Evolutionary conservation across 2,113 vertebrate genomes (phyloP), one percentile per base, ranked within the genome.

Genomic region (Lepus europaeus): DNA sequence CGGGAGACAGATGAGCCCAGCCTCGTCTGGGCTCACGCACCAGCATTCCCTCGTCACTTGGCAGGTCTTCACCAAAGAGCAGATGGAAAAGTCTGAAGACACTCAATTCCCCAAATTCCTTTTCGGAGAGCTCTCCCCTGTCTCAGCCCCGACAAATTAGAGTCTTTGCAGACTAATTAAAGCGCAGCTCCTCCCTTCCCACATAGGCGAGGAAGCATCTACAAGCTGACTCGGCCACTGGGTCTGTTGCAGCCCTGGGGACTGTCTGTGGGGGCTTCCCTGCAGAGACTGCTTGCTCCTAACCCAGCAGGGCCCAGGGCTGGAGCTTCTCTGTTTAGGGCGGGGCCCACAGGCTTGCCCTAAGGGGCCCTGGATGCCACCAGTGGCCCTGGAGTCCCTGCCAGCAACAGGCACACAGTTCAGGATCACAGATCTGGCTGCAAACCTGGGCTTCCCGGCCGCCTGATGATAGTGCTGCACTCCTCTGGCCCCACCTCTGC

Each of bases 61-160:
- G 97, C 97, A 93, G 90, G 83, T 87, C 90, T 89, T 92, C 86
- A 82, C 90, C 59, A 8, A 64, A 85, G 90, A 96, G 87, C 97
- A 97, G 97, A 96, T 96, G 97, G 95, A 95, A 96, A 96, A 94
- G 85, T 95, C 92, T 73, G 90, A 92, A 78, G 78, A 97, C 97
- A 97, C 95, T 96, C 95, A 93, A 96, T 97, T 96, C 93, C 39
- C 95, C 76, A 93, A 90, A 97, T 97, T 96, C 97, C 97, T 97
- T 87, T 96, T 45, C 95, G 22, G 78, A 88, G 61, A 80, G 89
- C 70, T 80, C 74, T 94, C 79, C 61, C 45, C 94, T 61, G 23
- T 70, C 74, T 81, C 80, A 76, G 69, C 59, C 70, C 66, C n/a
- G 14, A 27, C 25, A 59, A 81, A 33, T 76, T 79, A 25, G 53